A percentile compares a stretch with the other conserved stretches of the same genome.
These are phyloP conservation scores for Colaptes auratus DNA, from an alignment of 2,113 vertebrate genomes.

Conservation along the genomic window DNA sequence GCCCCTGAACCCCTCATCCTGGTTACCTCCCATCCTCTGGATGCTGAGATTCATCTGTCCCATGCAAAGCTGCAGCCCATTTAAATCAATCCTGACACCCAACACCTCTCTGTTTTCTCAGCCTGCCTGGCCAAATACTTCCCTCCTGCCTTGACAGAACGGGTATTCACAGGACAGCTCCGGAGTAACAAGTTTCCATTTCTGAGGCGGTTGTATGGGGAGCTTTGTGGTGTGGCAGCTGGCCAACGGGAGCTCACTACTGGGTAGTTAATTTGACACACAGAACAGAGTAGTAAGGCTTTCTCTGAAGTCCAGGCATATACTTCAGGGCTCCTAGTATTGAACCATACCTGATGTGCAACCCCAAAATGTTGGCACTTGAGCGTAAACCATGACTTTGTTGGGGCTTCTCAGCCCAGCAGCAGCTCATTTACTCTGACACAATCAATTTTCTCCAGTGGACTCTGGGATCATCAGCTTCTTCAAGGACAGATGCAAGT, in stretches of 20 bases:
- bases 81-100: slow-evolving; percentile 78
- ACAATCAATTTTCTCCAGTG: slow-evolving; percentile 64
- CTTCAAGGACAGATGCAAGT: slow-evolving; percentile 26
- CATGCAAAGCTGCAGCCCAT: slow-evolving; percentile 26
- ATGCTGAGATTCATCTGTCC: slow-evolving; percentile 33
- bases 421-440: slow-evolving; percentile 57
- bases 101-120: slow-evolving; percentile 75
- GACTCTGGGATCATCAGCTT: slow-evolving; percentile 41
- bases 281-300: slow-evolving; percentile 51
- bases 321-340: slow-evolving; percentile 13
- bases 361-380: slow-evolving; percentile 41
- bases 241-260: slow-evolving; percentile 67
- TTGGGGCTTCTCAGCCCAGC: slow-evolving; percentile 58
- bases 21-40: background rate
- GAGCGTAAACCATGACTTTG: slow-evolving; percentile 58
- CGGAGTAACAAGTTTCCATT: slow-evolving; percentile 78
- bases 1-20: background rate
- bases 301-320: slow-evolving; percentile 57
- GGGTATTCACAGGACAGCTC: slow-evolving; percentile 57
- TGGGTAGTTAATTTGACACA: slow-evolving; percentile 67
- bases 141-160: slow-evolving; percentile 73
- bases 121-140: slow-evolving; percentile 72
- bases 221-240: slow-evolving; percentile 75
- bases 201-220: slow-evolving; percentile 58
- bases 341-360: slow-evolving; percentile 75